Evolutionary conservation across 2,797 vertebrate species (phyloP), one percentile per base, ranked within the genome.

Genomic region (Microctenopoma lineatum): DNA sequence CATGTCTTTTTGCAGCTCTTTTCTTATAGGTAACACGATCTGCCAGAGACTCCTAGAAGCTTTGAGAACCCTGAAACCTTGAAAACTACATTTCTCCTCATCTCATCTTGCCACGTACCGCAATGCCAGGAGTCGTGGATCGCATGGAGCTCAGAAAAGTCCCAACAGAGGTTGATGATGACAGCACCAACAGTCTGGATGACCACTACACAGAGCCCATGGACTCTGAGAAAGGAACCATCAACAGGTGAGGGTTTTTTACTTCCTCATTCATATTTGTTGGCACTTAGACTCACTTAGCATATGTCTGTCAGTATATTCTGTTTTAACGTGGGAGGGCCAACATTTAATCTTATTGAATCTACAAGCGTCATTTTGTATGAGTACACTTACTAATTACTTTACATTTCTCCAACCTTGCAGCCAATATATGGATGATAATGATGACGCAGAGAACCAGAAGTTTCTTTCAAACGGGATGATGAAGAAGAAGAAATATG

Each of bases 401-500:
- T 1, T 21, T 27, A 4, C 18, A 13, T 50, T 59, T 42, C 4
- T 73, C 51, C 4, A 25, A 65, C 41, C 57, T 66, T 86, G 69
- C 79, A 97, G 97, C 84, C 94, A 96, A 42, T 98, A 94, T 51
- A 47, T 92, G 46, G 92, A 93, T 45, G 95, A 94, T 1, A 95
- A 92, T 0, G 92, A 92, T 0, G 95, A 95, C 5, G 95, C 92
- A 32, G 97, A 99, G 88, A 97, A 94, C 85, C 96, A 97, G 81
- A 96, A 95, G 88, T 99, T 98, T 80, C 93, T 99, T 71, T 91
- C 96, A 32, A 97, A 96, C 46, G 97, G 96, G 53, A 93, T 96
- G 83, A 86, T 95, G 84, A 95, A 92, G 80, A 95, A 96, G 87
- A 97, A 96, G 92, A 97, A 95, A 87, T 91, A 96, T 62, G 94